phyloP scores from a whole-genome alignment of 2,113 vertebrate genomes.

The Solea senegalensis region DNA sequence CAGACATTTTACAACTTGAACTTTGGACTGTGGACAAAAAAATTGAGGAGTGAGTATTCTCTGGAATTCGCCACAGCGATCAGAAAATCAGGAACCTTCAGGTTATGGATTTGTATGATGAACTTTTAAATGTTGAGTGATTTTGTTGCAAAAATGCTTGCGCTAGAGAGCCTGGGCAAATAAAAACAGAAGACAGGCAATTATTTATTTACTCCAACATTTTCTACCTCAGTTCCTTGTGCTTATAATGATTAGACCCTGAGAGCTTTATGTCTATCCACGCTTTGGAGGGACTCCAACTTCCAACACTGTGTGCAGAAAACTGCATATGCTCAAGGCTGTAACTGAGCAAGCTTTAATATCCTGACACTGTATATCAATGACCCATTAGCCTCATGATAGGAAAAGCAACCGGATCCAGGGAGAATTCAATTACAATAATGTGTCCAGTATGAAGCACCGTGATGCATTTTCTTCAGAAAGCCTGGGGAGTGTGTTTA shows the following conservation, averaged over 20 bases:
- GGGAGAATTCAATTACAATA: slow-evolving; percentile 14
- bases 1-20: no score
- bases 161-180: no score
- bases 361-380: slow-evolving; percentile 1
- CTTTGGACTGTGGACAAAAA: no score
- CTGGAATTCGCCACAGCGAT: no score
- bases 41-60: no score
- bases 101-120: no score
- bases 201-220: background rate
- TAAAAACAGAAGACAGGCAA: background rate
- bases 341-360: background rate
- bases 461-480: slow-evolving; percentile 11
- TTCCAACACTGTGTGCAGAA: background rate
- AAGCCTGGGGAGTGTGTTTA: slow-evolving; percentile 45
- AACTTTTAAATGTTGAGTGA: no score
- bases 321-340: background rate
- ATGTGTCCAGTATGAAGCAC: slow-evolving; percentile 7
- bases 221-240: background rate
- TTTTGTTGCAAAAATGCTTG: no score
- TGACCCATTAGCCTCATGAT: slow-evolving; percentile 9
- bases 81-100: no score
- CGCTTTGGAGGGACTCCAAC: background rate
- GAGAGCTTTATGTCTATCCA: background rate
- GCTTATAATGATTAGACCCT: background rate
- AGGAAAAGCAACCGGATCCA: slow-evolving; percentile 9